Evolutionary conservation across 2,113 vertebrate species (phyloP), one percentile per base, ranked within the genome.

Genomic region (Apaloderma vittatum): DNA sequence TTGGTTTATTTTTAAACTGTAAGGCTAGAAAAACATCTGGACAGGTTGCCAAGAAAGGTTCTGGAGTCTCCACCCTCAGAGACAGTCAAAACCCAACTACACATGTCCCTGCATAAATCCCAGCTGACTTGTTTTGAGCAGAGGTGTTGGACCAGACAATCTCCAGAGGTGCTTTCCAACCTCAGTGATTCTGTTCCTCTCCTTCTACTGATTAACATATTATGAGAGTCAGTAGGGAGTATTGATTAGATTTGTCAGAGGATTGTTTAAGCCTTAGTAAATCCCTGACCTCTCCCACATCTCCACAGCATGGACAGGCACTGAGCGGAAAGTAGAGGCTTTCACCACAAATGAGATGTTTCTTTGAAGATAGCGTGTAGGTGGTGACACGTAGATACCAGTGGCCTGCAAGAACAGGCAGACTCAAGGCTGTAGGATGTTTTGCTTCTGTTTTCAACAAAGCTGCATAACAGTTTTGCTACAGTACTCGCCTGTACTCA

Each of bases 191-290:
- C 52, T 40, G 14, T n/a, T 86, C 26, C 52, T 78, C 61, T 82
- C 37, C 45, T 61, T 26, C 18, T 55, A 27, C 6, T 26, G 17
- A 81, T 13, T 10, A 52, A 22, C 0, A 0, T n/a, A 54, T 16
- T 30, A 21, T 17, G 17, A 86, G n/a, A 81, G 29, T 26, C 4
- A 1, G 24, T 21, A 68, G 21, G 5, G 14, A 85, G 8, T 9
- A 49, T 4, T 32, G 15, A 49, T 46, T 49, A 54, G 6, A 40
- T 67, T 59, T 82, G 61, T 51, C 45, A 67, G 5, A 51, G 9
- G 11, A 75, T 3, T 83, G 10, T 36, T 86, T 55, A 51, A 91
- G 49, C 11, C 13, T 45, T 51, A 36, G 10, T 58, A 71, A 86
- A 86, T n/a, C 29, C 48, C n/a, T 91, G 52, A 78, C 40, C 21